Percentiles rank a stretch among this genome's conserved stretches.
Evolutionary conservation across 2,797 vertebrate species (phyloP).

Genomic region (Tapirus indicus): DNA sequence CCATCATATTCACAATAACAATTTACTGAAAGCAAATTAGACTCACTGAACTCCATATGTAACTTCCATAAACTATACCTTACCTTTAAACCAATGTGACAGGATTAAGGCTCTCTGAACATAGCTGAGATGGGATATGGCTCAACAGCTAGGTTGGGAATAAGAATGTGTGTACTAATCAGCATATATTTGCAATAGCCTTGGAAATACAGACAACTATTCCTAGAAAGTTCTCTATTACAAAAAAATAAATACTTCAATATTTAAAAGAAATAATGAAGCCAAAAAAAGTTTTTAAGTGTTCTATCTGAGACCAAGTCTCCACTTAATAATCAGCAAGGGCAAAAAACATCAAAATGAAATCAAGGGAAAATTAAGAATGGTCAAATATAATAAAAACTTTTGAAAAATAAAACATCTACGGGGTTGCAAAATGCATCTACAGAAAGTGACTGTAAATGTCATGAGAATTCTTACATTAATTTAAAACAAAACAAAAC

Average conservation of each 20-base stretch:
- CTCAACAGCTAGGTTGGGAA: neutral
- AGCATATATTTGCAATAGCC: neutral
- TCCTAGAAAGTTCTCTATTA: neutral
- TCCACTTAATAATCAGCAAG: neutral
- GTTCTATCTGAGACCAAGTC: neutral
- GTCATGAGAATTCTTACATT: neutral
- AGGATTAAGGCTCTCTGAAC: neutral
- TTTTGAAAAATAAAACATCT: neutral
- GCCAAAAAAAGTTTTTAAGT: neutral
- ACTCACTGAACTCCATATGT: neutral
- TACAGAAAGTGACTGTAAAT: neutral
- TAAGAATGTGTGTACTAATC: neutral
- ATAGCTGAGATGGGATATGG: neutral
- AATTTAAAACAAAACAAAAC: neutral
- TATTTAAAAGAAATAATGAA: slow-evolving; percentile 52
- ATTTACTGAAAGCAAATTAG: neutral
- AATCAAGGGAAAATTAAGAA: neutral
- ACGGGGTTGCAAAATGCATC: neutral
- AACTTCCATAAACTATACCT: neutral
- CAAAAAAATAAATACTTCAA: neutral
- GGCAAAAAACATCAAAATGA: neutral
- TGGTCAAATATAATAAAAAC: neutral
- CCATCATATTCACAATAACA: neutral
- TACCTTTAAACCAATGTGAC: neutral
- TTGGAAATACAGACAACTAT: slow-evolving; percentile 14